Evolutionary conservation across 2,888 invertebrate species (phyloP).

Genomic region (Alloscopus bannaensis): DNA sequence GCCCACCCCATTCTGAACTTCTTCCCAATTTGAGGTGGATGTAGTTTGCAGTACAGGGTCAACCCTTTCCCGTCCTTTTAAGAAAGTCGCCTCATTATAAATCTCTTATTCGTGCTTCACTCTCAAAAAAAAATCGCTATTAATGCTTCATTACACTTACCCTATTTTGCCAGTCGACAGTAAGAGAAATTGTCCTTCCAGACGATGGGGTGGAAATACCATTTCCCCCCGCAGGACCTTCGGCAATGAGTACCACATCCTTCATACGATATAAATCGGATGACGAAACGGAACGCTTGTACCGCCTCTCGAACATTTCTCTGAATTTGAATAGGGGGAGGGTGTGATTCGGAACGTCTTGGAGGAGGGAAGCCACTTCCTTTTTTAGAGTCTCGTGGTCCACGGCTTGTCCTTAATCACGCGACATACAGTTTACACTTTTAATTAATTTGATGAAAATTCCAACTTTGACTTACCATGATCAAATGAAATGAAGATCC

Average conservation of each 20-base stretch:
- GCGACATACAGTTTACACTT: background rate
- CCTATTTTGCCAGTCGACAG: slow-evolving; percentile 64
- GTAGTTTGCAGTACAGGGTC: slow-evolving; percentile 63
- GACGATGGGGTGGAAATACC: slow-evolving; percentile 46
- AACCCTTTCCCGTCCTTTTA: slow-evolving; percentile 66
- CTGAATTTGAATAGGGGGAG: slow-evolving; percentile 88
- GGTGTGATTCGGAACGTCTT: slow-evolving; percentile 84
- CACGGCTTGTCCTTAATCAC: slow-evolving; percentile 33
- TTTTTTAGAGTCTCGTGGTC: slow-evolving; percentile 67
- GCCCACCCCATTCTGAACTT: slow-evolving; percentile 82
- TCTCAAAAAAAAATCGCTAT: background rate
- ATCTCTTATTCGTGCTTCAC: no score
- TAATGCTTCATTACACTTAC: slow-evolving; percentile 19
- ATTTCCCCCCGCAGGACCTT: slow-evolving; percentile 42
- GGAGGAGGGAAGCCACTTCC: slow-evolving; percentile 83
- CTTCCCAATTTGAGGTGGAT: slow-evolving; percentile 59
- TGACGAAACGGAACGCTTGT: slow-evolving; percentile 81
- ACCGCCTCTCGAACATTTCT: slow-evolving; percentile 88
- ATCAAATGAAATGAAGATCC: slow-evolving; percentile 86
- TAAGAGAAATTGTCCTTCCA: slow-evolving; percentile 67
- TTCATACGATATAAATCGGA: slow-evolving; percentile 81
- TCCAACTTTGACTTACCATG: slow-evolving; percentile 76
- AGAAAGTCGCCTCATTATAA: background rate
- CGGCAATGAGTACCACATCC: slow-evolving; percentile 80
- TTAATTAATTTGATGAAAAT: slow-evolving; percentile 7